Conservation (phyloP, 2,113 vertebrate species). For the Upupa epops region DNA sequence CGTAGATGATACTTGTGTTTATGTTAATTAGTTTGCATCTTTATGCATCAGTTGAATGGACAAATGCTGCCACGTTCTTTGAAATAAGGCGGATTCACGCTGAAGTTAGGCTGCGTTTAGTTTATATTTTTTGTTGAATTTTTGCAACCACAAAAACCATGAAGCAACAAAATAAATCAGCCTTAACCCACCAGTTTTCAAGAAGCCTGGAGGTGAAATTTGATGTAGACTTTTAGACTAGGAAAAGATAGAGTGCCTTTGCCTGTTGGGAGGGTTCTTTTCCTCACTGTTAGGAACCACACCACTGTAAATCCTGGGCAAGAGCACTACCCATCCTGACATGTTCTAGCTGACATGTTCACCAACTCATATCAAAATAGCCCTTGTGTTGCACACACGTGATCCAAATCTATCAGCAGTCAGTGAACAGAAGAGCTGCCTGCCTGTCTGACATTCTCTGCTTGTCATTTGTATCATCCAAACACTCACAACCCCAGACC, state of each 20-base stretch:
- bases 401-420: neutral
- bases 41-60: slow-evolving; percentile 9
- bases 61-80: slow-evolving; percentile 11
- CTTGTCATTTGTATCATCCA: neutral
- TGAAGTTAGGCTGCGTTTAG: neutral
- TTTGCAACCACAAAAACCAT: neutral
- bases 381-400: neutral
- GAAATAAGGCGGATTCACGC: neutral
- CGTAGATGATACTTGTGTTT: slow-evolving; percentile 13
- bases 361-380: neutral
- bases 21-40: slow-evolving; percentile 25
- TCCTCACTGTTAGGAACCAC: neutral
- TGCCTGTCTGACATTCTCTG: neutral
- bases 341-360: neutral
- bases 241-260: neutral
- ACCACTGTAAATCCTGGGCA: neutral
- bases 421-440: neutral
- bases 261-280: neutral
- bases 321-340: neutral
- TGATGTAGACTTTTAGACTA: neutral
- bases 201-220: neutral
- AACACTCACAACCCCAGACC: neutral
- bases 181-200: neutral
- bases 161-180: neutral
- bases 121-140: neutral